A percentile compares a stretch with the other conserved stretches of the same genome.
These are phyloP conservation scores for Ichneumoninae sp. DNA, from an alignment of 2,888 invertebrate genomes.

Conservation along the genomic window DNA sequence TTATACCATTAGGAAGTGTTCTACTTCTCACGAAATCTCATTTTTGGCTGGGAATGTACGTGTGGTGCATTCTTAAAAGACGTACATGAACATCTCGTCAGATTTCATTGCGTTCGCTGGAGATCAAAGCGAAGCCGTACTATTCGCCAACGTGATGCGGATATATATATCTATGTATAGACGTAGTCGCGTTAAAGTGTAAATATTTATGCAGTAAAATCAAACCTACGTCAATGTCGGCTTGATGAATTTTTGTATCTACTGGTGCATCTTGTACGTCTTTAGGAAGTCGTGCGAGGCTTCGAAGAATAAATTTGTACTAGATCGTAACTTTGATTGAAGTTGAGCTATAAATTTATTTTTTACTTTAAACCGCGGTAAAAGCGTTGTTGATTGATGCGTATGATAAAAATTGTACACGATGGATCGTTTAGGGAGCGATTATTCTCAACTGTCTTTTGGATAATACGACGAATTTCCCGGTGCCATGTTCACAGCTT, in stretches of 20 bases:
- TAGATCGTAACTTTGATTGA: not conserved
- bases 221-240: conserved; percentile 59
- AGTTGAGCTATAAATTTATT: conserved; percentile 22
- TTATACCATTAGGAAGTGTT: too few species aligned
- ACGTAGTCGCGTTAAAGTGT: conserved; percentile 28
- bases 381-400: not conserved
- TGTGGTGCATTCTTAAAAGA: too few species aligned
- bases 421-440: not conserved
- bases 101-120: conserved; percentile 21
- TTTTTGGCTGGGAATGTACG: too few species aligned
- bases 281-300: not conserved
- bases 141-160: not conserved
- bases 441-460: not conserved
- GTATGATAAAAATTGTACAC: conserved; percentile 1
- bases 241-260: conserved; percentile 8
- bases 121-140: conserved; percentile 52
- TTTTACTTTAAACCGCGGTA: not conserved
- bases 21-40: too few species aligned
- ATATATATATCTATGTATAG: conserved; percentile 21
- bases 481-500: conserved; percentile 87
- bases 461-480: conserved; percentile 15
- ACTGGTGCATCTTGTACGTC: not conserved
- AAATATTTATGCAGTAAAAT: conserved; percentile 68
- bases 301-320: not conserved
- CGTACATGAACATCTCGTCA: not conserved